Evolutionary conservation across 1,140 invertebrate genomes (phyloP).

Genomic region (Drosophila pallidifrons): DNA sequence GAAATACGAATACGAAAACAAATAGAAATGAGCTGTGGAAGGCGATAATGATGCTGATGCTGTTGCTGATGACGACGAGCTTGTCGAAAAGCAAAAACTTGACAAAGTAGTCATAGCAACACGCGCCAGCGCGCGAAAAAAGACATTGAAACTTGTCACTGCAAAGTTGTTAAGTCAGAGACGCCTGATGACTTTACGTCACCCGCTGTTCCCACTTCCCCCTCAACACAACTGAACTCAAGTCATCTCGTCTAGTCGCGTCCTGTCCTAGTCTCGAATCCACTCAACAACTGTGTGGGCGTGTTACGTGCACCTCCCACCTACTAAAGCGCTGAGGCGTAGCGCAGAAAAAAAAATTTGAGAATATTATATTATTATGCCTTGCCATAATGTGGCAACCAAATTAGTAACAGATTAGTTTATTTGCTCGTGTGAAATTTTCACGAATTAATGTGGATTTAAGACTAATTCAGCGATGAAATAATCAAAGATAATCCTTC

Average conservation of each 20-base stretch:
- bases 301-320: conserved; percentile 17
- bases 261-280: not conserved
- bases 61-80: conserved; percentile 61
- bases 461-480: not conserved
- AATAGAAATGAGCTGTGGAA: conserved; percentile 4
- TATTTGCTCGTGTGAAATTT: conserved; percentile 9
- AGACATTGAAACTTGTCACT: conserved; percentile 76
- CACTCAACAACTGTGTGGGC: conserved; percentile 40
- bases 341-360: conserved; percentile 13
- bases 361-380: conserved; percentile 34
- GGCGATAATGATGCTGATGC: conserved; percentile 24
- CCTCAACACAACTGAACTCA: conserved; percentile 1
- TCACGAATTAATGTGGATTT: not conserved
- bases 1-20: not conserved
- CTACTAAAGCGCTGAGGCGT: conserved; percentile 31
- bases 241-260: not conserved
- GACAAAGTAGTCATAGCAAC: conserved; percentile 77
- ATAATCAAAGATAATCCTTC: not conserved
- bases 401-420: conserved; percentile 47
- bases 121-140: conserved; percentile 53
- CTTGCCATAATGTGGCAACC: conserved; percentile 37
- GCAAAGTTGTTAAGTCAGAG: conserved; percentile 80
- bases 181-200: conserved; percentile 75
- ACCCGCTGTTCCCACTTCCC: conserved; percentile 30
- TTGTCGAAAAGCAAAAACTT: conserved; percentile 75